Evolutionary conservation across 2,797 vertebrate genomes (phyloP), one percentile per base, ranked within the genome.

Genomic region (Amblyraja radiata): DNA sequence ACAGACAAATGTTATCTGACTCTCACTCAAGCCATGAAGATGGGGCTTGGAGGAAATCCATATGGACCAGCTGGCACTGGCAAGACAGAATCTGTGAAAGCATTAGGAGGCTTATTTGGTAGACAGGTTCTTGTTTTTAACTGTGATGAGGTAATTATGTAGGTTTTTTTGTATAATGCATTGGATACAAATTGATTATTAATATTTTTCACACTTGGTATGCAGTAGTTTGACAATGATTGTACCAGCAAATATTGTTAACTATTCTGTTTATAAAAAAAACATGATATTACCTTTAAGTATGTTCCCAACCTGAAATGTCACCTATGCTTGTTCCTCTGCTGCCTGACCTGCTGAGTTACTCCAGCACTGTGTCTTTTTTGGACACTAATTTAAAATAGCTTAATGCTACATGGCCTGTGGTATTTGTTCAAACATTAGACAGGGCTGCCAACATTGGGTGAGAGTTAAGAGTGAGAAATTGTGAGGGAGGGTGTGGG

Each of bases 1-100:
- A 99, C 99, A 46, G 98, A 99, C 96, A 99, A 99, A 94, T 99
- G 99, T 95, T 99, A 99, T 96, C 96, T 99, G 83, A 99, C 99
- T 32, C 97, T 99, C 93, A 99, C 98, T 94, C 99, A 99, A 94
- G 99, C 98, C 95, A 98, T 99, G 97, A 98, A 98, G 95, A 98
- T 99, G 98, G 99, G 99, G 25, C 97, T 99, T 39, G 99, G 99
- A 93, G 99, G 98, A 74, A 99, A 99, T 95, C 99, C 99, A 5
- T 99, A 99, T 13, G 99, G 99, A 54, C 99, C 99, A 0, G 99
- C 99, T 54, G 99, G 99, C 93, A 99, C 99, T 86, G 99, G 99
- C 68, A 99, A 99, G 95, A 99, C 99, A 0, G 99, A 99, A 95
- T 99, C 99, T 1, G 98, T 99, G 93, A 99, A 99, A 96, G 98